Conservation (phyloP, 2,113 vertebrate genomes). For the Nothocercus julius region DNA sequence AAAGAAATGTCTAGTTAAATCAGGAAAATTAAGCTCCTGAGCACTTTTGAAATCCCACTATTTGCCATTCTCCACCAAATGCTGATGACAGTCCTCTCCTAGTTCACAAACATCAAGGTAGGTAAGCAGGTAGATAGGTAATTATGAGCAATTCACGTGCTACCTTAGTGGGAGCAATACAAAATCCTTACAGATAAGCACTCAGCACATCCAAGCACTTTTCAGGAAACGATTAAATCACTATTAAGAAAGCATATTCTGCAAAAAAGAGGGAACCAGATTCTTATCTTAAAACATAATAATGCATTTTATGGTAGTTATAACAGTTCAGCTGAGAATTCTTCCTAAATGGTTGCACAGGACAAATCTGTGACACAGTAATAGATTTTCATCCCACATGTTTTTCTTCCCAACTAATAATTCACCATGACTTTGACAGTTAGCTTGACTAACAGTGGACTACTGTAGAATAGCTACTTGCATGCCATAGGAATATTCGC, state of each 20-base stretch:
- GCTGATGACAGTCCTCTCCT: neutral
- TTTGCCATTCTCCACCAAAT: neutral
- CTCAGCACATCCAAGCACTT: neutral
- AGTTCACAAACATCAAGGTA: neutral
- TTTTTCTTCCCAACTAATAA: neutral
- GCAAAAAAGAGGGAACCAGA: neutral
- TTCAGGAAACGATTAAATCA: neutral
- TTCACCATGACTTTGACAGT: neutral
- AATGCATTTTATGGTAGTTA: neutral
- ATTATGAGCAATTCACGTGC: neutral
- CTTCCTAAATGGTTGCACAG: neutral
- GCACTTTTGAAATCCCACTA: neutral
- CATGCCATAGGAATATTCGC: neutral
- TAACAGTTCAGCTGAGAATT: neutral
- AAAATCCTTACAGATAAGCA: neutral
- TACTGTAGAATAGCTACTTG: neutral
- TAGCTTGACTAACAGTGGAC: neutral
- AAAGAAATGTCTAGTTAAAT: neutral
- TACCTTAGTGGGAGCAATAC: neutral
- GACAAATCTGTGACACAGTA: neutral
- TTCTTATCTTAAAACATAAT: neutral
- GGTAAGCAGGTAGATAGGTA: neutral
- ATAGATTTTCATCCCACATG: neutral
- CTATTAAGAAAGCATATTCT: neutral
- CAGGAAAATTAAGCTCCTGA: neutral